These are phyloP conservation scores for Drosophila prolongata DNA, from an alignment of 2,888 invertebrate genomes.

Conservation along the genomic window DNA sequence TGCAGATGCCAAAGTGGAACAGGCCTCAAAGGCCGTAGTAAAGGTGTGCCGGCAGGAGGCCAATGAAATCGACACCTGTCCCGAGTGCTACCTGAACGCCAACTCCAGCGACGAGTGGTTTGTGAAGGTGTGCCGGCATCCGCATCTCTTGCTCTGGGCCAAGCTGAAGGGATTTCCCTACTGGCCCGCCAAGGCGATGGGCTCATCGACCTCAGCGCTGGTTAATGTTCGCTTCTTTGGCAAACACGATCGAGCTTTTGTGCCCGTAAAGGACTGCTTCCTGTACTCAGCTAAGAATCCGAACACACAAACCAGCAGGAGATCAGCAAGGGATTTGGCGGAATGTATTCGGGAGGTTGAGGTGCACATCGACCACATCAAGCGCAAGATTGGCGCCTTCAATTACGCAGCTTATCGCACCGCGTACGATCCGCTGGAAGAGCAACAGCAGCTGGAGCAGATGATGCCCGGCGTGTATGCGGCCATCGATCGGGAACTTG, in stretches of 20 bases:
- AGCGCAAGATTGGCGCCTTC: constrained; percentile 89
- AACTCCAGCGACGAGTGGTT: constrained; percentile 94
- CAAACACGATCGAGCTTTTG: constrained; percentile 97
- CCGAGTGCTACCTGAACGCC: constrained; percentile 95
- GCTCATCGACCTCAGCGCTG: constrained; percentile 87
- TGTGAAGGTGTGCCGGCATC: constrained; percentile 94
- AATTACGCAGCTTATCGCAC: constrained; percentile 90
- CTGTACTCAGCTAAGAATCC: constrained; percentile 92
- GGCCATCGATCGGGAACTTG: constrained; percentile 71
- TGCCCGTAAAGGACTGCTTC: constrained; percentile 92
- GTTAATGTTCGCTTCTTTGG: constrained; percentile 98
- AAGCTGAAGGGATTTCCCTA: constrained; percentile 98
- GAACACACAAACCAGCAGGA: constrained; percentile 84
- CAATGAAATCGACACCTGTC: constrained; percentile 96
- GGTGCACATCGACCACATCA: constrained; percentile 90
- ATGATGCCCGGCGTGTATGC: constrained; percentile 86
- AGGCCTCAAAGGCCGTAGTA: constrained; percentile 87
- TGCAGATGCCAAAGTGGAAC: constrained; percentile 63
- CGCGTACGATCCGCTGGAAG: constrained; percentile 87
- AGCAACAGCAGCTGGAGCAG: constrained; percentile 87
- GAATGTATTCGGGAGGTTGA: constrained; percentile 90
- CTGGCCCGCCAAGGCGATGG: constrained; percentile 98
- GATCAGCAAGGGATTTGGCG: constrained; percentile 85
- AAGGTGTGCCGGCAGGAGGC: constrained; percentile 95
- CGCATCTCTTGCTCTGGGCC: constrained; percentile 97